Percentiles rank a stretch among this genome's conserved stretches.
These are phyloP conservation scores for Lucinisca nassula DNA, from an alignment of 2,888 invertebrate genomes.

Conservation along the genomic window DNA sequence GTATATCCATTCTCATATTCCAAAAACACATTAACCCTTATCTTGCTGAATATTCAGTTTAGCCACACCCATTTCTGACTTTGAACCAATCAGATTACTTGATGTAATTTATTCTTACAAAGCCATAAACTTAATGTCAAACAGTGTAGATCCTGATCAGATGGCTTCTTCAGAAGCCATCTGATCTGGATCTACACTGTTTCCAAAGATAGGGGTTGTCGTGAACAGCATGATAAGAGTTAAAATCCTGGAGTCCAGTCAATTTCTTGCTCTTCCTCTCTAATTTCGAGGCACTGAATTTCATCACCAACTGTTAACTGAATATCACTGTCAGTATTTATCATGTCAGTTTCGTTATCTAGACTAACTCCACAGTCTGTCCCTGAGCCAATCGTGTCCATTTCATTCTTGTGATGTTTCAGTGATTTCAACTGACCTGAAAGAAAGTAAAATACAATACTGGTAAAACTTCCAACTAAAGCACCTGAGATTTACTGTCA, in stretches of 20 bases:
- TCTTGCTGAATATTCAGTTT: no score
- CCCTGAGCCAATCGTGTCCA: constrained; percentile 93
- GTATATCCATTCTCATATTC: neutral
- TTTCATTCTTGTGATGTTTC: constrained; percentile 96
- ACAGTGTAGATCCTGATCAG: no score
- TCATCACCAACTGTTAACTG: constrained; percentile 93
- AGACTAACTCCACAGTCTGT: constrained; percentile 96
- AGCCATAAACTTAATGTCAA: no score
- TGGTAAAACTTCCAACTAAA: no score
- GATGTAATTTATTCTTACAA: no score
- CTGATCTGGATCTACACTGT: no score
- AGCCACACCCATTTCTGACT: no score
- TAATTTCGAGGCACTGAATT: constrained; percentile 93
- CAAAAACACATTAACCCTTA: neutral
- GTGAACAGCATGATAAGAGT: no score
- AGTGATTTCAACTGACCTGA: constrained; percentile 92
- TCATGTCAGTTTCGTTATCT: constrained; percentile 90
- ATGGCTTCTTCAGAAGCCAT: no score
- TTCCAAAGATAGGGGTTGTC: no score
- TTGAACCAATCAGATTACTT: no score
- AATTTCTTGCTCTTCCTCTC: constrained; percentile 91
- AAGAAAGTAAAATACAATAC: constrained; percentile 50
- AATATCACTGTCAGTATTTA: neutral
- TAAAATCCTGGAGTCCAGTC: constrained; percentile 92
- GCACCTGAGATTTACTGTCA: neutral